Conservation (phyloP, 2,113 vertebrate genomes). For the Neopipo cinnamomea region DNA sequence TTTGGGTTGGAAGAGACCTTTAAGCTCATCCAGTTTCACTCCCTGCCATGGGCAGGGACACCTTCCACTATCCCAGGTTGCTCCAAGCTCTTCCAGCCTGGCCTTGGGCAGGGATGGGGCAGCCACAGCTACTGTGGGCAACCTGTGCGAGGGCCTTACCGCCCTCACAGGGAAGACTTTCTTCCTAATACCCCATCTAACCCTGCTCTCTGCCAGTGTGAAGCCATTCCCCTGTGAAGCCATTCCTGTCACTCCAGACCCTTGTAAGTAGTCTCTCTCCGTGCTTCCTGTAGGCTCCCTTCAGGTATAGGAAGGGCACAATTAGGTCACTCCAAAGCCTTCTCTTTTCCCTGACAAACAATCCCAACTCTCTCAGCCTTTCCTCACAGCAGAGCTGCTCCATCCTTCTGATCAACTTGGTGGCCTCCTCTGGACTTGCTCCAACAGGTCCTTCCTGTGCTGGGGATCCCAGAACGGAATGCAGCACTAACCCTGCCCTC, state of each 20-base stretch:
- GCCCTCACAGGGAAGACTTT: neutral
- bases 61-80: too few relatives aligned
- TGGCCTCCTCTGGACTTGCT: neutral
- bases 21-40: neutral
- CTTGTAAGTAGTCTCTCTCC: neutral
- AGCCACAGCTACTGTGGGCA: neutral
- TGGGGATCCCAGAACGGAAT: neutral
- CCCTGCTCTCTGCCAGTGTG: neutral
- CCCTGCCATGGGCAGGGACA: too few relatives aligned
- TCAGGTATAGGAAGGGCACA: neutral
- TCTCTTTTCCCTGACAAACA: neutral
- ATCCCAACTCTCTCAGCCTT: neutral
- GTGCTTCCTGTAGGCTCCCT: neutral
- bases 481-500: neutral
- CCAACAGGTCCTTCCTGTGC: neutral
- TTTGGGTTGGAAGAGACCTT: neutral
- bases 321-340: neutral
- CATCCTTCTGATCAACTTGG: neutral
- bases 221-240: neutral
- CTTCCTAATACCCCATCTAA: neutral
- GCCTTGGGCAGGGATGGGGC: too few relatives aligned
- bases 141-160: rapidly evolving
- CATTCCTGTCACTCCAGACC: neutral
- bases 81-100: too few relatives aligned
- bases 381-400: rapidly evolving